A percentile compares a stretch with the other conserved stretches of the same genome.
phyloP scores from a whole-genome alignment of 2,113 vertebrate species.

The Ciconia boyciana region DNA sequence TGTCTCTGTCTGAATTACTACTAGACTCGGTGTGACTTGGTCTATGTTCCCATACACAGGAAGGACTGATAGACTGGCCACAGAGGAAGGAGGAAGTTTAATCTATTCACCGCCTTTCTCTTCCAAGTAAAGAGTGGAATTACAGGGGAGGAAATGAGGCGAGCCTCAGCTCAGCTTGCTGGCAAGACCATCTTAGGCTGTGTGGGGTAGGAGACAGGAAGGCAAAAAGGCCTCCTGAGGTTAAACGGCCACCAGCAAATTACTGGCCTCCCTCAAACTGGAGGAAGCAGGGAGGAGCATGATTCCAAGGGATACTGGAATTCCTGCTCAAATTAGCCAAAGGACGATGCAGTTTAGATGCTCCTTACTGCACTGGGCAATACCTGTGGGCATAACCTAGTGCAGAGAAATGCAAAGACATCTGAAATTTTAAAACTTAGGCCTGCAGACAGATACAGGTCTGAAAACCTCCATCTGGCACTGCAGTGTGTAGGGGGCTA shows the following conservation, averaged over 20 bases:
- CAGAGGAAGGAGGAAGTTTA: constrained; percentile 3
- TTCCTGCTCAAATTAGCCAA: background rate
- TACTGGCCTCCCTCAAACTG: constrained; percentile 3
- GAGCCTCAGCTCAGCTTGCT: background rate
- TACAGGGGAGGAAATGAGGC: constrained; percentile 30
- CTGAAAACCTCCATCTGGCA: background rate
- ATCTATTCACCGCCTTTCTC: background rate
- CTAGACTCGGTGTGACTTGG: background rate
- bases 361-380: background rate
- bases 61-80: background rate
- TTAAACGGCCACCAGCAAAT: constrained; percentile 32
- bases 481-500: background rate
- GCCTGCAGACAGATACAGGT: background rate
- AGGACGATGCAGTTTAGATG: background rate
- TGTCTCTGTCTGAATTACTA: background rate
- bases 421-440: background rate
- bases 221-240: constrained; percentile 15
- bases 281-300: background rate
- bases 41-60: background rate
- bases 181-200: constrained; percentile 8
- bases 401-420: background rate
- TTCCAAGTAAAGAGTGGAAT: constrained; percentile 13
- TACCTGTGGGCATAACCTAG: background rate
- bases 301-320: background rate
- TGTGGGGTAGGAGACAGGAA: constrained; percentile 15